These are phyloP conservation scores for Macrobrachium nipponense DNA, from an alignment of 1,140 invertebrate genomes.

Conservation along the genomic window DNA sequence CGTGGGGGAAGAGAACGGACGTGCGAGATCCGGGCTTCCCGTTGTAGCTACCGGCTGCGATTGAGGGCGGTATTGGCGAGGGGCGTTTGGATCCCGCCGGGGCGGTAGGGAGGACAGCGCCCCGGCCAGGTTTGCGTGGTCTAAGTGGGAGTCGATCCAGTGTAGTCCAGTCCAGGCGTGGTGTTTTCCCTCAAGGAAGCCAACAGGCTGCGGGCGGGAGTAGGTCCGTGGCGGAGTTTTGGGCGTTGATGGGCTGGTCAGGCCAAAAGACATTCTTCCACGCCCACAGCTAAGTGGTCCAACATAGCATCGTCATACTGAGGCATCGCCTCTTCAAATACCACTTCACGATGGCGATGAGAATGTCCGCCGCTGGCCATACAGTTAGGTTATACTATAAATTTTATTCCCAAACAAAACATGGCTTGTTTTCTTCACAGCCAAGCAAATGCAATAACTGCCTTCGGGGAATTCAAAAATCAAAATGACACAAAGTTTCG, in stretches of 20 bases:
- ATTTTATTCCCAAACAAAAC: too few relatives aligned
- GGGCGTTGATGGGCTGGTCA: constrained; percentile 26
- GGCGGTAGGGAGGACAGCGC: neutral
- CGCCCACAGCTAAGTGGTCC: constrained; percentile 36
- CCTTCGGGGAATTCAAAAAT: too few relatives aligned
- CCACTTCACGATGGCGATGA: too few relatives aligned
- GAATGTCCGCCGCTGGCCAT: too few relatives aligned
- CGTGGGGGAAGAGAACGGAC: neutral
- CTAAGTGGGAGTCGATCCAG: constrained; percentile 15
- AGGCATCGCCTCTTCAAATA: constrained; percentile 20
- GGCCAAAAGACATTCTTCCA: constrained; percentile 45
- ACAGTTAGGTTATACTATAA: too few relatives aligned
- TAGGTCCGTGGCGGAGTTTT: neutral
- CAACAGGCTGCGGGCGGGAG: constrained; percentile 16
- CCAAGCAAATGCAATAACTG: too few relatives aligned
- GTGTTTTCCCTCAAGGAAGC: constrained; percentile 37
- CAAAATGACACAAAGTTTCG: too few relatives aligned
- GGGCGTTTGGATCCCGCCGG: neutral
- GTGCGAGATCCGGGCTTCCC: constrained; percentile 1
- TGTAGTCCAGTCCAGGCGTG: constrained; percentile 38
- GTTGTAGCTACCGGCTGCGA: constrained; percentile 40
- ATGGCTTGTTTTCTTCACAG: too few relatives aligned
- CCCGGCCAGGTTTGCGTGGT: neutral
- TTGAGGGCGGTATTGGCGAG: neutral
- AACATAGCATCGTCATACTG: constrained; percentile 47